phyloP scores from a whole-genome alignment of 2,888 invertebrate species.

The Hofmannophila pseudospretella region DNA sequence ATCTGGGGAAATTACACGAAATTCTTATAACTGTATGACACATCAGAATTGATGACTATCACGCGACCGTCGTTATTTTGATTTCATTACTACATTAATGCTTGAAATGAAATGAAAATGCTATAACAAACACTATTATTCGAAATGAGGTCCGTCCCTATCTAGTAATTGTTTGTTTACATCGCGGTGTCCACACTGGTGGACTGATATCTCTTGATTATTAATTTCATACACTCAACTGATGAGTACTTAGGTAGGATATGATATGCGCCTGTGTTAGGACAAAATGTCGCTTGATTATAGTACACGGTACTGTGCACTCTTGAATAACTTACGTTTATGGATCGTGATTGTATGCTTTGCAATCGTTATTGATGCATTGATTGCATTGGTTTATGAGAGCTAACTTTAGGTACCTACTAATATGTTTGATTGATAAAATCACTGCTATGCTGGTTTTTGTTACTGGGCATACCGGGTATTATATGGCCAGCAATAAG shows the following conservation, averaged over 20 bases:
- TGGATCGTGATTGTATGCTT: constrained; percentile 25
- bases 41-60: constrained; percentile 43
- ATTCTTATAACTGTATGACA: constrained; percentile 41
- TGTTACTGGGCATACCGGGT: no score
- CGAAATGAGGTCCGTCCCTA: constrained; percentile 39
- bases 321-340: constrained; percentile 30
- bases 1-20: constrained; percentile 37
- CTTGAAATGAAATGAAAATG: constrained; percentile 54
- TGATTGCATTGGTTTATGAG: no score
- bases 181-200: constrained; percentile 6
- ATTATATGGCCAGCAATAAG: no score
- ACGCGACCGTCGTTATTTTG: constrained; percentile 64
- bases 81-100: constrained; percentile 54
- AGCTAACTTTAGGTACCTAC: no score
- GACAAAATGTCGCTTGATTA: constrained; percentile 21
- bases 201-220: neutral
- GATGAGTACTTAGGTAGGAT: no score
- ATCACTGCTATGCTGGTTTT: no score
- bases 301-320: constrained; percentile 19
- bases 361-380: neutral
- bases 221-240: constrained; percentile 4
- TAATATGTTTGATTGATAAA: no score
- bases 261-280: neutral
- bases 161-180: constrained; percentile 44
- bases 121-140: constrained; percentile 54